Evolutionary conservation across 2,797 vertebrate species (phyloP).

Genomic region (Helostoma temminkii): DNA sequence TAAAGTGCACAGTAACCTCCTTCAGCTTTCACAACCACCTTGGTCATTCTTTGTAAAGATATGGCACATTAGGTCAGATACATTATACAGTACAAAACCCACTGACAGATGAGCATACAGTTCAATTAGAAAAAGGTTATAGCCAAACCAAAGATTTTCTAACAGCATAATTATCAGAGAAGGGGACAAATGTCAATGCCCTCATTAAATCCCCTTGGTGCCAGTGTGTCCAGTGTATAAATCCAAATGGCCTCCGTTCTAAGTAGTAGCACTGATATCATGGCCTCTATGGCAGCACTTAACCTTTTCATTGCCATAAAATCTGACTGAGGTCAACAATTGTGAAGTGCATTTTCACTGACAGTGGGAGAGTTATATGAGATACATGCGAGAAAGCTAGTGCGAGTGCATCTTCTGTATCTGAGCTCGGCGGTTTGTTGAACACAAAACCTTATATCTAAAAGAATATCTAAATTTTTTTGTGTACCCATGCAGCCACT

Average conservation of each 20-base stretch:
- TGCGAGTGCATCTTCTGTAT: neutral
- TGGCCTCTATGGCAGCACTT: conserved; percentile 53
- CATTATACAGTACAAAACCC: conserved; percentile 43
- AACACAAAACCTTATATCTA: conserved; percentile 3
- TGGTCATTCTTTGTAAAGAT: conserved; percentile 26
- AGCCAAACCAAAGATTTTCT: conserved; percentile 44
- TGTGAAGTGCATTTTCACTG: conserved; percentile 22
- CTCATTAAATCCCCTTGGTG: conserved; percentile 71
- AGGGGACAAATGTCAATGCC: conserved; percentile 71
- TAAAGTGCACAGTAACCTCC: neutral
- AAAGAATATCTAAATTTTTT: no score
- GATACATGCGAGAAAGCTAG: neutral
- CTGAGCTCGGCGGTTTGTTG: conserved; percentile 3
- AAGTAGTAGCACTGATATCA: conserved; percentile 42
- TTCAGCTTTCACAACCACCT: conserved; percentile 7
- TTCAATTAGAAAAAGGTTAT: conserved; percentile 66
- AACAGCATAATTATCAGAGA: conserved; percentile 65
- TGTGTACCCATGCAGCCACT: no score
- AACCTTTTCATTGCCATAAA: conserved; percentile 57
- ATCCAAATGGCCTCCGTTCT: conserved; percentile 48
- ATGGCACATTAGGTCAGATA: conserved; percentile 26
- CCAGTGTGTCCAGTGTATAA: conserved; percentile 65
- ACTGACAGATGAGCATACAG: conserved; percentile 36
- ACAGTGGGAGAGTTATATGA: neutral
- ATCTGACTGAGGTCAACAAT: conserved; percentile 34